phyloP scores from a whole-genome alignment of 2,888 invertebrate species.

The Ganaspis brasiliensis region DNA sequence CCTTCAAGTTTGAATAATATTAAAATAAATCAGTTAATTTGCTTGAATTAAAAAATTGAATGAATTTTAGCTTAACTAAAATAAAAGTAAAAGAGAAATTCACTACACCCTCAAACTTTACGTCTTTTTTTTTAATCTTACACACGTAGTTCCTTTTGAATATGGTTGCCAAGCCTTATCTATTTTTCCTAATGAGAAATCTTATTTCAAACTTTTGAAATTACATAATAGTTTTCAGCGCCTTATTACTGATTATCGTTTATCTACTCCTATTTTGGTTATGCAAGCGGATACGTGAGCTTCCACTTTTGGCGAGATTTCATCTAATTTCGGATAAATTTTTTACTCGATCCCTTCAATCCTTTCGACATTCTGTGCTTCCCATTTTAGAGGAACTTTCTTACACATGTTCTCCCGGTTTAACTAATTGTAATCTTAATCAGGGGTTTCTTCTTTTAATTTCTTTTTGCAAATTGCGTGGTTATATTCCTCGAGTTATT shows the following conservation, averaged over 20 bases:
- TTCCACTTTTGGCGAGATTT: no score
- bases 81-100: no score
- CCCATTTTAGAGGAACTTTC: not conserved
- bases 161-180: conserved; percentile 49
- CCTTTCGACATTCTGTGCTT: not conserved
- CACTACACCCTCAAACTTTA: conserved; percentile 22
- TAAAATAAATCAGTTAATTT: no score
- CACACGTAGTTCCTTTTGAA: conserved; percentile 44
- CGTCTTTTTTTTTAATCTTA: conserved; percentile 32
- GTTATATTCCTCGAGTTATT: not conserved
- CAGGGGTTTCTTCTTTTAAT: not conserved
- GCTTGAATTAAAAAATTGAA: no score
- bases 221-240: conserved; percentile 48
- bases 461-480: not conserved
- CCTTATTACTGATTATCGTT: conserved; percentile 50
- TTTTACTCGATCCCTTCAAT: not conserved
- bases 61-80: no score
- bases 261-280: conserved; percentile 48
- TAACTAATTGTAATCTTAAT: not conserved
- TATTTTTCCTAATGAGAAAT: conserved; percentile 10
- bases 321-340: no score
- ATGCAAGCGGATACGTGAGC: no score
- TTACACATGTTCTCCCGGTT: not conserved
- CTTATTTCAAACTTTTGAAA: conserved; percentile 44
- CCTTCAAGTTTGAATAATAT: no score